phyloP scores from a whole-genome alignment of 2,888 invertebrate species.

The Matsumyia berberina region DNA sequence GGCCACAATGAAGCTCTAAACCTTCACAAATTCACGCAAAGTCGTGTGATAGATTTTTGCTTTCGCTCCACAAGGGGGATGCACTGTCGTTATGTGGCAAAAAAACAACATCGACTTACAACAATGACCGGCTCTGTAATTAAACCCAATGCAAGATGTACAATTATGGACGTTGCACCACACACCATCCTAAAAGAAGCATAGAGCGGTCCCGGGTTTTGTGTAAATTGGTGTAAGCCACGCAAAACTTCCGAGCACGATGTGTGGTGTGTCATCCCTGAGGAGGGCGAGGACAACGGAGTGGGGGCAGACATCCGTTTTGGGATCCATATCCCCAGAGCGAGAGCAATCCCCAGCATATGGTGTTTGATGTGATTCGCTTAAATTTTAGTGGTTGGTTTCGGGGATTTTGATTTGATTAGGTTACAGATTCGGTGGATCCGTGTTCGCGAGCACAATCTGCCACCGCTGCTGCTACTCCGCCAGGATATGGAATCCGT shows the following conservation, averaged over 20 bases:
- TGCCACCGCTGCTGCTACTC: conserved; percentile 35
- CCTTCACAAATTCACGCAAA: conserved; percentile 78
- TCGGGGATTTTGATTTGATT: conserved; percentile 73
- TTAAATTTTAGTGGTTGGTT: conserved; percentile 68
- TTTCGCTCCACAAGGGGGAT: conserved; percentile 48
- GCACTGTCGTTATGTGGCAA: conserved; percentile 65
- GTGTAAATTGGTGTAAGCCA: conserved; percentile 70
- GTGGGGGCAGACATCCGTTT: conserved; percentile 46
- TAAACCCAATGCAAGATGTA: conserved; percentile 68
- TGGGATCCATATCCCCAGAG: conserved; percentile 49
- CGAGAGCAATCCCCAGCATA: conserved; percentile 67
- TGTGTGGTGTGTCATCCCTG: conserved; percentile 59
- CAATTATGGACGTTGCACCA: conserved; percentile 65
- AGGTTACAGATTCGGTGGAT: conserved; percentile 68
- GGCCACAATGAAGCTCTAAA: conserved; percentile 77
- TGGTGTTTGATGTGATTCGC: conserved; percentile 75
- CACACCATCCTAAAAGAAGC: neutral
- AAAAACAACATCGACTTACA: conserved; percentile 37
- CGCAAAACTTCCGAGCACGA: conserved; percentile 59
- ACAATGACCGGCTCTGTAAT: conserved; percentile 65
- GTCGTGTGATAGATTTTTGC: conserved; percentile 72
- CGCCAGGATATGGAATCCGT: conserved; percentile 45
- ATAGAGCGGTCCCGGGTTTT: conserved; percentile 30
- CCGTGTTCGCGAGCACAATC: conserved; percentile 60
- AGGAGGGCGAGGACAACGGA: conserved; percentile 9